Percentiles rank a stretch among this genome's conserved stretches.
Conservation (phyloP, 2,888 invertebrate species). For the Aphodius granarius region DNA sequence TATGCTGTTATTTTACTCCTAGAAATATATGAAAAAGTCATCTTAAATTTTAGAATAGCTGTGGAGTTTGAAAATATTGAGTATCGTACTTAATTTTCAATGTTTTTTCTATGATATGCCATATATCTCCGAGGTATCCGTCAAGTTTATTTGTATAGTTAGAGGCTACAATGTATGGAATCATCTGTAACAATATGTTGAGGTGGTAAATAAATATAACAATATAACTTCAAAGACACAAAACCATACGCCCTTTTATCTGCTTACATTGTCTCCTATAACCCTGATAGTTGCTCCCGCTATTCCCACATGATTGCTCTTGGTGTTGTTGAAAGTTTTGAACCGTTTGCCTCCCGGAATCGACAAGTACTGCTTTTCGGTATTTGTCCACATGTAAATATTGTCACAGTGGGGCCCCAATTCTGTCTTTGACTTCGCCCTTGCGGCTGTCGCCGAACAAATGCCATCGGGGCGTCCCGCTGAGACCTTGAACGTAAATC, state of each 20-base stretch:
- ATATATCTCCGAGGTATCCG: slow-evolving; percentile 53
- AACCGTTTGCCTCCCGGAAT: slow-evolving; percentile 9
- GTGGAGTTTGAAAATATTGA: too few relatives aligned
- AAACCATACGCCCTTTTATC: neutral
- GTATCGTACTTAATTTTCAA: slow-evolving; percentile 48
- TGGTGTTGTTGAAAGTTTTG: neutral
- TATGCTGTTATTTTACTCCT: slow-evolving; percentile 39
- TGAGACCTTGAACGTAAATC: slow-evolving; percentile 31
- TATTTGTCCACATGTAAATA: slow-evolving; percentile 41
- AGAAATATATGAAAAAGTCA: slow-evolving; percentile 22
- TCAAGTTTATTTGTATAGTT: slow-evolving; percentile 41
- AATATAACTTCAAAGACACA: slow-evolving; percentile 26
- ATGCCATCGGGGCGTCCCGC: slow-evolving; percentile 28
- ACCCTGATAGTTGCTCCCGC: slow-evolving; percentile 44
- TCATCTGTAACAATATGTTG: too few relatives aligned
- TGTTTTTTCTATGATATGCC: slow-evolving; percentile 48
- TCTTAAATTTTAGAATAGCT: neutral
- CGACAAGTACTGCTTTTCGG: slow-evolving; percentile 31
- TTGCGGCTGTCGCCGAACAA: slow-evolving; percentile 29
- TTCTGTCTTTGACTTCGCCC: slow-evolving; percentile 24
- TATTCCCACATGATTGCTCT: slow-evolving; percentile 35
- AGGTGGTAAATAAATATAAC: too few relatives aligned
- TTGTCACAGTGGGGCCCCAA: slow-evolving; percentile 32
- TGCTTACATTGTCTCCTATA: slow-evolving; percentile 44
- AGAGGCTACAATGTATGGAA: slow-evolving; percentile 47